Evolutionary conservation across 1,140 invertebrate genomes (phyloP).

Genomic region (Diachasma alloeum): DNA sequence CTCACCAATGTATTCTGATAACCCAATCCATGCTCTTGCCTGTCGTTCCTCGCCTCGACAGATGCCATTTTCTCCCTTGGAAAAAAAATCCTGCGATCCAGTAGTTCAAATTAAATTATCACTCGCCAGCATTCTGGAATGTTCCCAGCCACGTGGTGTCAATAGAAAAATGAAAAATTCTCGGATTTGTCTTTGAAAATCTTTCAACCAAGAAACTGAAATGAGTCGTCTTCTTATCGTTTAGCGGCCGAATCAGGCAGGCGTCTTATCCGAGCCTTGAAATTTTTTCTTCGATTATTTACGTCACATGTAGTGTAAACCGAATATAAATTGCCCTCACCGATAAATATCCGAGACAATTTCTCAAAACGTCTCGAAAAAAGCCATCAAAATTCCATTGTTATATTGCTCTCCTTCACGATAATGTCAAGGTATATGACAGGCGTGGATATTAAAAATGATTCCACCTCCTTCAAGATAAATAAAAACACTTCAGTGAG

Average conservation of each 20-base stretch:
- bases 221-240: background rate
- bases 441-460: no score
- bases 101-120: background rate
- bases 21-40: slow-evolving; percentile 74
- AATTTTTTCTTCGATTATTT: background rate
- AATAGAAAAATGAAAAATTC: background rate
- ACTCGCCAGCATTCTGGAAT: background rate
- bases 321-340: background rate
- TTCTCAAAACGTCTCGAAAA: background rate
- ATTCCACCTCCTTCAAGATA: no score
- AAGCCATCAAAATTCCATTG: no score
- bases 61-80: background rate
- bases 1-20: slow-evolving; percentile 85
- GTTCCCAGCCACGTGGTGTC: background rate
- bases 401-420: no score
- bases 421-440: no score
- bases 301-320: background rate
- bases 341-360: background rate
- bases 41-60: slow-evolving; percentile 31
- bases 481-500: no score
- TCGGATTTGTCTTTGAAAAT: background rate
- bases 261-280: slow-evolving; percentile 9
- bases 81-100: background rate
- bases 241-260: background rate
- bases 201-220: background rate